A percentile compares a stretch with the other conserved stretches of the same genome.
These are phyloP conservation scores for Aspiorhynchus laticeps DNA, from an alignment of 2,113 vertebrate species.

Conservation along the genomic window DNA sequence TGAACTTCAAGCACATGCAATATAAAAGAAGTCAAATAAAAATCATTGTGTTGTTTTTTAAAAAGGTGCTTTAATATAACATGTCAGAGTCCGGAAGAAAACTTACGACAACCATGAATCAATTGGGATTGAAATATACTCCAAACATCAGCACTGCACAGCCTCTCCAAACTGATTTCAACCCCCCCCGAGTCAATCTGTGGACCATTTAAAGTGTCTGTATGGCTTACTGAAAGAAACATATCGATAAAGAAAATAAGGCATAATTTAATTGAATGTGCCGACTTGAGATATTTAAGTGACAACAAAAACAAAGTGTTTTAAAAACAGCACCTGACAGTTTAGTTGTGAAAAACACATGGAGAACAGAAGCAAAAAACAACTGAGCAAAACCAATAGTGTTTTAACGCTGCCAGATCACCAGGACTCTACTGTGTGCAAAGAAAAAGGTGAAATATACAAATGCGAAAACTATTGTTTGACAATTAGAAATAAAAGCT, in stretches of 20 bases:
- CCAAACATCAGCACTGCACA: constrained; percentile 53
- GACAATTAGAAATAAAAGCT: background rate
- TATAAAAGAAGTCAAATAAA: background rate
- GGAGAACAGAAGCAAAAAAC: constrained; percentile 24
- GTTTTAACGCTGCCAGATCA: constrained; percentile 13
- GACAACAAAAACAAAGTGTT: constrained; percentile 10
- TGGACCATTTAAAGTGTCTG: background rate
- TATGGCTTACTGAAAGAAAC: constrained; percentile 41
- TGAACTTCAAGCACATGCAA: background rate
- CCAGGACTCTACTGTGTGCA: background rate
- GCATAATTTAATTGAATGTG: constrained; percentile 41
- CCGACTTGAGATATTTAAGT: constrained; percentile 10
- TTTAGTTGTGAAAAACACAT: constrained; percentile 7
- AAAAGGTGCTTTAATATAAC: constrained; percentile 79
- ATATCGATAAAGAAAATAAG: background rate
- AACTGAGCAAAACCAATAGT: constrained; percentile 35
- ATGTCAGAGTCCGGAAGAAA: constrained; percentile 61
- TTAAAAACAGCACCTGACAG: constrained; percentile 17
- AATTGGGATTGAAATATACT: constrained; percentile 57
- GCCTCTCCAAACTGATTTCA: constrained; percentile 49
- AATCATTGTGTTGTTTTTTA: constrained; percentile 48
- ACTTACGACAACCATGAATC: constrained; percentile 55
- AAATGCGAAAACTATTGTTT: background rate
- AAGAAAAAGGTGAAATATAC: background rate
- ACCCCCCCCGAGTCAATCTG: constrained; percentile 4